phyloP scores from a whole-genome alignment of 2,888 invertebrate genomes.

The Drosophila dives region DNA sequence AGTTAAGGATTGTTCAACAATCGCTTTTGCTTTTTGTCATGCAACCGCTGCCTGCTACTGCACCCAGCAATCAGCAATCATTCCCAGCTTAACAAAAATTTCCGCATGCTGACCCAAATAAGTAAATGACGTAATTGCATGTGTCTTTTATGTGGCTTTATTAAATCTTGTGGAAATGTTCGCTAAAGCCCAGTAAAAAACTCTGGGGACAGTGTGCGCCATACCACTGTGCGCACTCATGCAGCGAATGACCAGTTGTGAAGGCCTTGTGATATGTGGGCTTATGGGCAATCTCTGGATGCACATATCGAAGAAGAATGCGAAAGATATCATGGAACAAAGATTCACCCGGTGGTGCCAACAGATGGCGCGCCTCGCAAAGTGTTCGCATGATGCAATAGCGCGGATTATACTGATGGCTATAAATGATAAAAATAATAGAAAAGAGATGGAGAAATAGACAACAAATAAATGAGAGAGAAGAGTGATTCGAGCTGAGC shows the following conservation, averaged over 20 bases:
- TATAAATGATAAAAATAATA: conserved; percentile 21
- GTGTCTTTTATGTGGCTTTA: conserved; percentile 33
- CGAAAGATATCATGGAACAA: conserved; percentile 89
- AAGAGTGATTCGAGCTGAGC: background rate
- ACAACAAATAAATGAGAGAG: background rate
- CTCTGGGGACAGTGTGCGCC: conserved; percentile 82
- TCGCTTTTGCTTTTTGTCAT: background rate
- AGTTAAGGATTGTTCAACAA: background rate
- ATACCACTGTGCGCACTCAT: conserved; percentile 75
- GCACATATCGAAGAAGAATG: conserved; percentile 87
- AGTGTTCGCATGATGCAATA: conserved; percentile 88
- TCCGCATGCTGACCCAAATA: background rate
- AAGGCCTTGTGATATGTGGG: conserved; percentile 62
- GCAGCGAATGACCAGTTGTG: conserved; percentile 65
- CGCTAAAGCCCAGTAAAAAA: conserved; percentile 75
- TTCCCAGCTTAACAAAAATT: conserved; percentile 4
- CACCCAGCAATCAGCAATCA: background rate
- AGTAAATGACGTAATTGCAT: conserved; percentile 11
- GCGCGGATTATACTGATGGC: conserved; percentile 73
- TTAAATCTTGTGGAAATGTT: conserved; percentile 57
- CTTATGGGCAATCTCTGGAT: conserved; percentile 70
- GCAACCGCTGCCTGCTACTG: background rate
- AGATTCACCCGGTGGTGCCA: conserved; percentile 87
- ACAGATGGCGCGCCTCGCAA: conserved; percentile 88
- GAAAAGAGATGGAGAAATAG: background rate